Conservation (phyloP, 2,113 vertebrate genomes). For the Patagioenas fasciata region DNA sequence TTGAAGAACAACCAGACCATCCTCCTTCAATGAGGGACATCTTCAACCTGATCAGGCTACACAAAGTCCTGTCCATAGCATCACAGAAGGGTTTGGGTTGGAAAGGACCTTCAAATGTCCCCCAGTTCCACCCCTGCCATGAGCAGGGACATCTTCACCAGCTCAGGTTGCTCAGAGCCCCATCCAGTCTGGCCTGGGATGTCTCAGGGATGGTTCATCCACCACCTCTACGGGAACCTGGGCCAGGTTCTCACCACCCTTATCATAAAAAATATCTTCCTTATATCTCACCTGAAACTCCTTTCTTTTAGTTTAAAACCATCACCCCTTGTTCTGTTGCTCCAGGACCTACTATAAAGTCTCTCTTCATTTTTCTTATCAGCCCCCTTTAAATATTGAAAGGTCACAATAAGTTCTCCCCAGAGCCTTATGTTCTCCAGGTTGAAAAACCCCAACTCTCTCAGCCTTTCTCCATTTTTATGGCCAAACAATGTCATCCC, state of each 20-base stretch:
- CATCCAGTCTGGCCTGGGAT: background rate
- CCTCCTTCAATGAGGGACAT: background rate
- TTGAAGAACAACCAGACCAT: rapidly evolving
- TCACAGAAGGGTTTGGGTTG: no score
- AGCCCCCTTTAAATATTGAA: background rate
- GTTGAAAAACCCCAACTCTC: background rate
- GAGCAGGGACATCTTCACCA: rapidly evolving
- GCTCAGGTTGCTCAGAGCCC: background rate
- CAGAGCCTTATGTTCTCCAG: background rate
- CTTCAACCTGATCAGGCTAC: no score
- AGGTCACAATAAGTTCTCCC: rapidly evolving
- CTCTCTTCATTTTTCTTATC: background rate
- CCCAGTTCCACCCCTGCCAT: rapidly evolving
- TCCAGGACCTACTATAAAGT: background rate
- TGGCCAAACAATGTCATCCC: background rate
- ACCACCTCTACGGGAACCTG: background rate
- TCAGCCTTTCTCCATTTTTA: background rate
- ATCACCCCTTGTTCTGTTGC: background rate
- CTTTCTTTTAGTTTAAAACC: background rate
- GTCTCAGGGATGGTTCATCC: rapidly evolving
- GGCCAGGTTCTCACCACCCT: rapidly evolving
- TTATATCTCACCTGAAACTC: rapidly evolving
- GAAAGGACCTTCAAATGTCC: no score
- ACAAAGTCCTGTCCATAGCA: no score
- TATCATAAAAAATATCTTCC: rapidly evolving